These are phyloP conservation scores for Muricea muricata DNA, from an alignment of 92 coral and sea anemone genomes.

Conservation along the genomic window DNA sequence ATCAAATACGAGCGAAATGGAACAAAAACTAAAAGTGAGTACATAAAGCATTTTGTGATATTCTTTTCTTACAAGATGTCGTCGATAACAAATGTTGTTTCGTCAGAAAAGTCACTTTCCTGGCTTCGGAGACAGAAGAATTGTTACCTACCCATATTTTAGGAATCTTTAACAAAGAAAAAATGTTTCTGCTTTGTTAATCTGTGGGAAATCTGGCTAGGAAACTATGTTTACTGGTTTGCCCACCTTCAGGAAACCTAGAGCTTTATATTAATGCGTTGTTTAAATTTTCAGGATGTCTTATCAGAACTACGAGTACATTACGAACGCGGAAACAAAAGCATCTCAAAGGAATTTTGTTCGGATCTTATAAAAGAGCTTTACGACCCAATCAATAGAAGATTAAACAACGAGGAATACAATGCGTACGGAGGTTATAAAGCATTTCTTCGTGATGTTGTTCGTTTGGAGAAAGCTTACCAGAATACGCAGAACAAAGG, in stretches of 20 bases:
- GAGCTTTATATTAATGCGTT: not conserved
- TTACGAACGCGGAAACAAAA: constrained; percentile 35
- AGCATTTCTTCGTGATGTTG: constrained; percentile 39
- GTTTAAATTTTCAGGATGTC: not conserved
- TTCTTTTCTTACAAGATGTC: too few species aligned
- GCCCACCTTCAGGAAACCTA: not conserved
- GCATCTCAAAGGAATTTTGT: constrained; percentile 41
- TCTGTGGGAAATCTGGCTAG: not conserved
- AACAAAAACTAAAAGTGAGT: constrained; percentile 38
- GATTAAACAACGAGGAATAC: constrained; percentile 37
- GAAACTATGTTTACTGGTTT: not conserved
- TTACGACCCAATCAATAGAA: constrained; percentile 31
- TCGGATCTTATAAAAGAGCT: constrained; percentile 32
- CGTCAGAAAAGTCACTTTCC: too few species aligned
- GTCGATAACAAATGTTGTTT: too few species aligned
- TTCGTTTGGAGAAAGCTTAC: constrained; percentile 31
- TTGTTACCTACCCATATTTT: too few species aligned
- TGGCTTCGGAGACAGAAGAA: too few species aligned
- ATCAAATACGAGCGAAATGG: constrained; percentile 23
- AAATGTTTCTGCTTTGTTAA: not conserved
- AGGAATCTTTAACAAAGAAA: not conserved
- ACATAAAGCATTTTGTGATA: too few species aligned
- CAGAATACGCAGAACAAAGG: constrained; percentile 31
- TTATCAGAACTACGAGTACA: constrained; percentile 15
- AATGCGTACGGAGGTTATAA: constrained; percentile 26